Evolutionary conservation across 2,888 invertebrate species (phyloP), one percentile per base, ranked within the genome.

Genomic region (Blastobasis lacticolella): DNA sequence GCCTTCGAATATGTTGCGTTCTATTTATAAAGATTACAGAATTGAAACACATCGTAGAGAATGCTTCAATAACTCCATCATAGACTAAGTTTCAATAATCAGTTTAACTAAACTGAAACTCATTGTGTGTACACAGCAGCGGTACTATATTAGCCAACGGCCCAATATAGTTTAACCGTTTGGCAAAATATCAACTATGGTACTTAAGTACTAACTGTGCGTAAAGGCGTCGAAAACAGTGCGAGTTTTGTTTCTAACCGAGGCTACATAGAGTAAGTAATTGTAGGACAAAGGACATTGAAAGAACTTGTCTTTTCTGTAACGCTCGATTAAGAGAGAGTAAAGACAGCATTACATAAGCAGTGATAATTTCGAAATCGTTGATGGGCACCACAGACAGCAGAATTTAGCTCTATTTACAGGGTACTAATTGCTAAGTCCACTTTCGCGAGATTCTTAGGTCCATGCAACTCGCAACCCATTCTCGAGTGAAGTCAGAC

Each of bases 401-500:
- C 23, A 23, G 23, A 23, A 23, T 23, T 23, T 23, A 23, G 23
- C 23, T 7, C n/a, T 10, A 38, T 36, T 37, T 45, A 48, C 45
- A 41, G 41, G 8, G 9, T 2, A 7, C 41, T 41, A 9, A 41
- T 8, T 41, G 9, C 41, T 41, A 9, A 41, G 6, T 45, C 44
- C 44, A n/a, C 10, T 7, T 37, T 23, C 46, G 8, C 9, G 10
- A 46, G 5, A 44, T 38, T 37, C 45, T 45, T 50, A 44, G 45
- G 45, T 53, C 38, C 45, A 45, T 38, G 38, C 48, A 10, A 8
- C 7, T 48, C 45, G 42, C 41, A 37, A 47, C 50, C 40, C 53
- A 45, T 47, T 60, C 58, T 57, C 58, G 59, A 61, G 69, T 80
- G 79, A 82, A 82, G 75, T 80, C 80, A 81, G 77, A 68, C 56